Evolutionary conservation across 1,140 invertebrate species (phyloP), one percentile per base, ranked within the genome.

Genomic region (Tenebrio molitor): DNA sequence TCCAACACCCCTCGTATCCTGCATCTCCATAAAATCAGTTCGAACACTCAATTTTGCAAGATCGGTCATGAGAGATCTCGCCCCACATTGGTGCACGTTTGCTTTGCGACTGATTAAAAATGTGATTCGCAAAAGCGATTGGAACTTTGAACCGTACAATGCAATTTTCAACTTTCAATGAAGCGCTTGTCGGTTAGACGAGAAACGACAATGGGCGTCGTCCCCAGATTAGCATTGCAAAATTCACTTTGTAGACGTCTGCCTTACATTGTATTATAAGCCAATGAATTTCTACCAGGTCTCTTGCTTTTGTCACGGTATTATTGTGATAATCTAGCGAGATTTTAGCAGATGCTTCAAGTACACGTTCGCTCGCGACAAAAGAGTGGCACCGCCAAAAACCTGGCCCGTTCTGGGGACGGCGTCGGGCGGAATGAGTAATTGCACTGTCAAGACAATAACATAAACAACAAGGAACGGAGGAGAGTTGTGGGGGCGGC

Each of bases 241-340:
- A 71, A 71, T 71, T 71, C 34, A 71, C 69, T 71, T 71, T 71
- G 69, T 71, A 42, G 50, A 71, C 69, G 53, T 64, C 69, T 41
- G 25, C 21, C 69, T 71, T 71, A 71, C 69, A 63, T 42, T 71
- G 69, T 70, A 25, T 29, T 36, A 19, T 39, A 70, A 70, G 34
- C 66, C 67, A 58, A 69, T 58, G 53, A 69, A 50, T 50, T 50
- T 50, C 19, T 29, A 58, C 50, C n/a, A 58, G 50, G n/a, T 58
- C 21, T 25, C 21, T 33, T 2, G 50, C 50, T 58, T 58, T 58
- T 58, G 50, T 58, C 8, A 23, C 19, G 15, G 2, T 14, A 29
- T 58, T 14, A 29, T 58, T 58, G 50, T 58, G 5, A 58, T 58
- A 58, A 58, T 33, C n/a, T 58, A 58, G n/a, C n/a, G n/a, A n/a